A percentile compares a stretch with the other conserved stretches of the same genome.
Evolutionary conservation across 2,797 vertebrate species (phyloP).

Genomic region (Rhinichthys osculus): DNA sequence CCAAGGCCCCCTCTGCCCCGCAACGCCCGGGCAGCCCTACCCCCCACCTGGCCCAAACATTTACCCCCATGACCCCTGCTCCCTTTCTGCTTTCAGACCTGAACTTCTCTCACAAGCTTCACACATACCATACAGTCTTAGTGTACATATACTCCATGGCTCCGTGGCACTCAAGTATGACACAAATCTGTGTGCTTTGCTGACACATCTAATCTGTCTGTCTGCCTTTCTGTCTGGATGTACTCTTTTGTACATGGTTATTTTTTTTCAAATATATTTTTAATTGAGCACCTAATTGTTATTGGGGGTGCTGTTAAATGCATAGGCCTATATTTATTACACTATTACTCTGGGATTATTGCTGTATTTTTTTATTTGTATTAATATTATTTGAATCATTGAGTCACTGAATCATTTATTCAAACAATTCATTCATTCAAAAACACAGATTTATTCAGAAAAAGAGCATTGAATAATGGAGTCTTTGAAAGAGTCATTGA

Average conservation of each 20-base stretch:
- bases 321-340: neutral
- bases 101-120: slow-evolving; percentile 73
- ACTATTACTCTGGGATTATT: neutral
- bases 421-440: too few species aligned
- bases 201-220: neutral
- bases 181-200: neutral
- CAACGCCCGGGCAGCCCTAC: slow-evolving; percentile 55
- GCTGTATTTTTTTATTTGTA: neutral
- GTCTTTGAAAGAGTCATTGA: neutral
- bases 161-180: neutral
- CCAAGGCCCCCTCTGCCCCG: slow-evolving; percentile 70
- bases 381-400: neutral
- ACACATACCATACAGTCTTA: slow-evolving; percentile 31
- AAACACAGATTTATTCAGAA: neutral
- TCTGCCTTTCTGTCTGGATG: neutral
- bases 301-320: neutral
- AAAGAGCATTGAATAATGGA: neutral
- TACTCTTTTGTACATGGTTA: neutral
- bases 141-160: neutral
- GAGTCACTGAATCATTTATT: neutral
- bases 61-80: slow-evolving; percentile 80
- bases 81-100: slow-evolving; percentile 80
- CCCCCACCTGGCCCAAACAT: slow-evolving; percentile 57
- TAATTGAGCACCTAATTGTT: too few species aligned
- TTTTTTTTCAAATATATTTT: too few species aligned